phyloP scores from a whole-genome alignment of 2,888 invertebrate genomes.

The Hypselothyrea guttata region DNA sequence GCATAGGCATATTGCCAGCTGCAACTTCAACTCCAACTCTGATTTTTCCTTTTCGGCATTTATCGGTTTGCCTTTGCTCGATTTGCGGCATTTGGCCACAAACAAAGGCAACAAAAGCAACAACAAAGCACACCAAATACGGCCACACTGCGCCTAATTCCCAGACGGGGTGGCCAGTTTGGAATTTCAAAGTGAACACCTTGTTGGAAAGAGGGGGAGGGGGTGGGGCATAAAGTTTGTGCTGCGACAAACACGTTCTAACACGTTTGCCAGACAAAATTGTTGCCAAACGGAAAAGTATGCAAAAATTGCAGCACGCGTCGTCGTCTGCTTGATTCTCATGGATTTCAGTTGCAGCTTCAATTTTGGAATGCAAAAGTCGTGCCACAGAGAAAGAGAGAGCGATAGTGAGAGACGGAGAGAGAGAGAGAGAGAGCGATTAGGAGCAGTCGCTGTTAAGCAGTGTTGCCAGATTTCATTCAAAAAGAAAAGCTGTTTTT shows the following conservation, averaged over 20 bases:
- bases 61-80: conserved; percentile 26
- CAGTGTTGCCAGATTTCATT: too few relatives aligned
- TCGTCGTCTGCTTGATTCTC: conserved; percentile 24
- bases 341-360: conserved; percentile 59
- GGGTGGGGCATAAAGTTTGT: conserved; percentile 9
- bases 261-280: conserved; percentile 63
- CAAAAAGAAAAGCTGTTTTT: too few relatives aligned
- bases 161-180: conserved; percentile 62
- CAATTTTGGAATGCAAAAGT: conserved; percentile 67
- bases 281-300: conserved; percentile 58
- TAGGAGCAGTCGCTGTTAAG: too few relatives aligned
- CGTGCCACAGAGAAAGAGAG: conserved; percentile 28
- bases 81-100: conserved; percentile 60
- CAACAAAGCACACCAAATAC: conserved; percentile 44
- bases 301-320: conserved; percentile 63
- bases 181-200: conserved; percentile 52
- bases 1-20: conserved; percentile 19
- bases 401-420: too few relatives aligned
- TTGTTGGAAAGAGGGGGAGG: background rate
- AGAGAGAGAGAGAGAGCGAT: too few relatives aligned
- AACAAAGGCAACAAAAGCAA: conserved; percentile 54
- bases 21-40: background rate
- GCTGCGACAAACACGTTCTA: conserved; percentile 46
- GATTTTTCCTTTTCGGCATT: conserved; percentile 22
- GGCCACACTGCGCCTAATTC: conserved; percentile 71